phyloP scores from a whole-genome alignment of 2,797 vertebrate genomes.

The Pelobates cultripes region DNA sequence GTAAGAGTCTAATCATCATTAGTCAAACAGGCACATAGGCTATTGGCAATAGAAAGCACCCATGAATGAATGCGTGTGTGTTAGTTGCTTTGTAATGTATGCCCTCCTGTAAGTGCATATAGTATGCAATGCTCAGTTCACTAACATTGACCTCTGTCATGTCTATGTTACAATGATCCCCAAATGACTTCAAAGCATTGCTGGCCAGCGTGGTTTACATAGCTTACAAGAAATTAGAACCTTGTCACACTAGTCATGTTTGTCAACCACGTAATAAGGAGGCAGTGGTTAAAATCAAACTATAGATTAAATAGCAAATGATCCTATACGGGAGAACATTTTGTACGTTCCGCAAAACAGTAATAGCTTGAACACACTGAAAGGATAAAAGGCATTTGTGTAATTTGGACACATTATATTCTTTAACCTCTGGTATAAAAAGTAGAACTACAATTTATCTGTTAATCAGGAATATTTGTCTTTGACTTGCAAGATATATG shows the following conservation, averaged over 20 bases:
- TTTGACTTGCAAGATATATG: too few species aligned
- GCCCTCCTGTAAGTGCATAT: too few species aligned
- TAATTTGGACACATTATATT: too few species aligned
- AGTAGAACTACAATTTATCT: too few species aligned
- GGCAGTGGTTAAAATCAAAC: background rate
- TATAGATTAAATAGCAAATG: background rate
- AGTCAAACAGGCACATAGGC: slow-evolving; percentile 24
- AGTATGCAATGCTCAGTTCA: too few species aligned
- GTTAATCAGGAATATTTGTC: too few species aligned
- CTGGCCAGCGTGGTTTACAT: background rate
- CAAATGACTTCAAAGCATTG: background rate
- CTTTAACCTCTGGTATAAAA: too few species aligned
- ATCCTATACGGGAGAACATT: background rate
- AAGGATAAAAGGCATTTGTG: background rate
- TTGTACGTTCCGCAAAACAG: background rate
- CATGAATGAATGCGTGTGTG: slow-evolving; percentile 9
- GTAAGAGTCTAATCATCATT: slow-evolving; percentile 42
- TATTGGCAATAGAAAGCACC: slow-evolving; percentile 11
- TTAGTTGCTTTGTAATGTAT: background rate
- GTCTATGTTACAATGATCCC: background rate
- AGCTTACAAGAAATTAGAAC: background rate
- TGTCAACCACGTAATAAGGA: background rate
- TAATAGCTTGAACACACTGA: background rate
- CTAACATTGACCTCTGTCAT: too few species aligned
- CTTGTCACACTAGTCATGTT: background rate